These are phyloP conservation scores for Harmothoe impar DNA, from an alignment of 2,888 invertebrate genomes.

Conservation along the genomic window DNA sequence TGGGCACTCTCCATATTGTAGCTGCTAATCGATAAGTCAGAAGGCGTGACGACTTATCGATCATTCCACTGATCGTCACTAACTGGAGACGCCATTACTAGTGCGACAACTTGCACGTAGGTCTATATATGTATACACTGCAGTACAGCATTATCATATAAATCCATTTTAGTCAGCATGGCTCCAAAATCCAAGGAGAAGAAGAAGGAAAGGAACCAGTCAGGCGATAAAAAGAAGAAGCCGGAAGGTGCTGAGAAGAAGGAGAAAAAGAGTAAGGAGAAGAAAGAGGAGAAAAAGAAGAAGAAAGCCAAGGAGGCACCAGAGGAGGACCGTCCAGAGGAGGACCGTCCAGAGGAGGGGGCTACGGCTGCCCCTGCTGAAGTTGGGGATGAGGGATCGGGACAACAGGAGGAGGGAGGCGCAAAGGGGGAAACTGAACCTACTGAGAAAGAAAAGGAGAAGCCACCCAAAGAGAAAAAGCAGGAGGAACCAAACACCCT, in stretches of 20 bases:
- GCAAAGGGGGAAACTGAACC: neutral
- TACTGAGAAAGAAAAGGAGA: neutral
- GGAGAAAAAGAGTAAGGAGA: neutral
- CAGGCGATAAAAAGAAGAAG: neutral
- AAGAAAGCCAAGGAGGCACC: neutral
- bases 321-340: neutral
- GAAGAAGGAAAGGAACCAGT: neutral
- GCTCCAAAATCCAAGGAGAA: constrained; percentile 16
- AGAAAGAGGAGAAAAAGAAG: neutral
- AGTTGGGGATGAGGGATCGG: neutral
- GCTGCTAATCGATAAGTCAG: constrained; percentile 10
- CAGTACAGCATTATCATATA: too few relatives aligned
- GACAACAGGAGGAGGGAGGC: neutral
- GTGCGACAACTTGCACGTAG: neutral
- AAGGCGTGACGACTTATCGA: neutral
- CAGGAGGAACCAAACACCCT: too few relatives aligned
- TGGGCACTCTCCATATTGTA: neutral
- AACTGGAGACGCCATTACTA: neutral
- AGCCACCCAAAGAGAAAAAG: neutral
- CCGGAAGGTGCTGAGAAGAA: neutral
- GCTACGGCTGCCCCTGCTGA: neutral
- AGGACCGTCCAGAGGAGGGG: neutral
- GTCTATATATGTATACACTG: neutral
- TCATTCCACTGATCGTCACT: neutral
- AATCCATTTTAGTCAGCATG: neutral